Evolutionary conservation across 2,797 vertebrate genomes (phyloP), one percentile per base, ranked within the genome.

Genomic region (Ptychadena robeensis): DNA sequence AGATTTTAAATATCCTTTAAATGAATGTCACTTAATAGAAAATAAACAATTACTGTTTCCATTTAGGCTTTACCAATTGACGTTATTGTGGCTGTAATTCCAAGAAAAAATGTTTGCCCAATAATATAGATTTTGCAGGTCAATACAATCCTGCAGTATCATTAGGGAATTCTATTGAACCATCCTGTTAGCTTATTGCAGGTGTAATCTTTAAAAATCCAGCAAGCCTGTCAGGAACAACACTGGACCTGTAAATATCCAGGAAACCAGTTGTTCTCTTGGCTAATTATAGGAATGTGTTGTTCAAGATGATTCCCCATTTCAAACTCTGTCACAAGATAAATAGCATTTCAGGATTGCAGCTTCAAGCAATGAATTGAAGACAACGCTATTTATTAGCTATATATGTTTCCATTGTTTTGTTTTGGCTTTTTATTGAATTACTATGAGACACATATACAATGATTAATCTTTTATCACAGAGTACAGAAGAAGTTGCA

Each of bases 211-310:
- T 63, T 61, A 65, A 70, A 69, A 69, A 66, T 53, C 32, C 34
- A 68, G 25, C 31, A 82, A 66, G 22, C n/a, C 38, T 77, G 75
- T 40, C 30, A 69, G 72, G 44, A 69, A 40, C 27, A 75, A 61
- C 40, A 59, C 48, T 59, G 64, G 32, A 35, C n/a, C 40, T 68
- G 64, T 81, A 81, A 67, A 81, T 68, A 74, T 74, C 80, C 28
- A 74, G 38, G 34, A 74, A 82, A 74, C 63, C 63, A 82, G 64
- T 59, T 59, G 38, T 67, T 61, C 80, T 64, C 80, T 59, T 57
- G 75, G 80, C 63, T 82, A 75, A 68, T 75, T 82, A 82, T 82
- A 75, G 28, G 30, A 37, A 30, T 40, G n/a, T 57, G 18, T 15
- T 37, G 70, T 28, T 72, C 37, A 73, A 66, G 71, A 81, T 74